Percentiles rank a stretch among this genome's conserved stretches.
These are phyloP conservation scores for Macrochelys suwanniensis DNA, from an alignment of 2,797 vertebrate species.

Conservation along the genomic window DNA sequence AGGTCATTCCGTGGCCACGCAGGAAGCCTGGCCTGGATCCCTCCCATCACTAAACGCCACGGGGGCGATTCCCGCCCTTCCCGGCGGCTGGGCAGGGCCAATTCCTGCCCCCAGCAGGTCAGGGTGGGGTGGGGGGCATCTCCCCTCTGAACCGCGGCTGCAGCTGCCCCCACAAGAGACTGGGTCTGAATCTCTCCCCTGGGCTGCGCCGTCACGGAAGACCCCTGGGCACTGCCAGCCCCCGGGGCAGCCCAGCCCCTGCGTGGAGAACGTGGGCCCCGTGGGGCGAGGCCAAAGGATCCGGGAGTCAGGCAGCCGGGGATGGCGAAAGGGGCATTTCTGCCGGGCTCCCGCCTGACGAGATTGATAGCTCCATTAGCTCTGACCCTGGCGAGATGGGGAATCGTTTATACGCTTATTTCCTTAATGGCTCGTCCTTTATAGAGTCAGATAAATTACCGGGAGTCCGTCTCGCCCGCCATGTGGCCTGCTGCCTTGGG, in stretches of 20 bases:
- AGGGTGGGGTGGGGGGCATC: no score
- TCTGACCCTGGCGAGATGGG: conserved; percentile 43
- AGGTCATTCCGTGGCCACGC: no score
- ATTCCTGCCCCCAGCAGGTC: background rate
- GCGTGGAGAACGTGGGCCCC: background rate
- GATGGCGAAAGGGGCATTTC: conserved; percentile 2
- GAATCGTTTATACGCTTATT: conserved; percentile 75
- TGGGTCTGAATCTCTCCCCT: no score
- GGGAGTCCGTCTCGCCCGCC: background rate
- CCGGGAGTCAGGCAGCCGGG: conserved; percentile 74
- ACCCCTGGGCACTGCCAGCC: conserved; percentile 57
- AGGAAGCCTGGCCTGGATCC: no score
- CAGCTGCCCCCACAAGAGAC: background rate
- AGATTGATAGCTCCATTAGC: conserved; percentile 47
- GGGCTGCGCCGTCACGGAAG: background rate
- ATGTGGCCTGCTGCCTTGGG: no score
- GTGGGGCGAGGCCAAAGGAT: conserved; percentile 59
- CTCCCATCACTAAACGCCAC: no score
- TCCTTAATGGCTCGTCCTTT: conserved; percentile 70
- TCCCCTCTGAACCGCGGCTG: no score
- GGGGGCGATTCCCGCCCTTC: no score
- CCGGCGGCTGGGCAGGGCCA: no score
- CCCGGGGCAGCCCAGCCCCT: background rate
- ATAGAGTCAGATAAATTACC: conserved; percentile 60
- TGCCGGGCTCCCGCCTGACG: background rate